A percentile compares a stretch with the other conserved stretches of the same genome.
Evolutionary conservation across 2,797 vertebrate genomes (phyloP).

Genomic region (Uromys caudimaculatus): DNA sequence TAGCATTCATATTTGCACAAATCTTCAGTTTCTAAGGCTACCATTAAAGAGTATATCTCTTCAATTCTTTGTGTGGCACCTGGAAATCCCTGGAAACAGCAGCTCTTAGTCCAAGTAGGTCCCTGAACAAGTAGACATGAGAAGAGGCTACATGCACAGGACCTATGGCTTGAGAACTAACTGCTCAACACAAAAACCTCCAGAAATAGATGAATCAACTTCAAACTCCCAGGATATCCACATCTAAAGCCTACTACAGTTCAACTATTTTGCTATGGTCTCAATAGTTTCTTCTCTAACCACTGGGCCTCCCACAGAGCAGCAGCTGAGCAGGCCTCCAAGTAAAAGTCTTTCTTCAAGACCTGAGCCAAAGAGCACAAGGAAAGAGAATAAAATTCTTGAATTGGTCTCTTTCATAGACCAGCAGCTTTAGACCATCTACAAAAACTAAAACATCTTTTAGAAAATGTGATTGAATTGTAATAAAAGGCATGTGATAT

Average conservation of each 20-base stretch:
- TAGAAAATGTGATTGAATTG: neutral
- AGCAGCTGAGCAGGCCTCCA: neutral
- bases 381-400: neutral
- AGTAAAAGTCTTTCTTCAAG: neutral
- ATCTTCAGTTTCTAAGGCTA: neutral
- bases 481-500: neutral
- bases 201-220: neutral
- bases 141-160: neutral
- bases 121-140: neutral
- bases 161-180: neutral
- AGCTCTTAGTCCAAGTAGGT: neutral
- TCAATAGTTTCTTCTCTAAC: neutral
- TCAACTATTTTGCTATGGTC: neutral
- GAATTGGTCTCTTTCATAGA: neutral
- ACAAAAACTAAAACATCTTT: slow-evolving; percentile 4
- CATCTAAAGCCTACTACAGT: neutral
- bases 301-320: neutral
- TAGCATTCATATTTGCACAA: neutral
- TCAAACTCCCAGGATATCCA: neutral
- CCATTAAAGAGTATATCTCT: neutral
- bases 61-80: neutral
- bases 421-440: neutral
- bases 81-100: neutral
- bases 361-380: neutral
- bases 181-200: neutral